Conservation (phyloP, 2,888 invertebrate species). For the Morpho deidamia region DNA sequence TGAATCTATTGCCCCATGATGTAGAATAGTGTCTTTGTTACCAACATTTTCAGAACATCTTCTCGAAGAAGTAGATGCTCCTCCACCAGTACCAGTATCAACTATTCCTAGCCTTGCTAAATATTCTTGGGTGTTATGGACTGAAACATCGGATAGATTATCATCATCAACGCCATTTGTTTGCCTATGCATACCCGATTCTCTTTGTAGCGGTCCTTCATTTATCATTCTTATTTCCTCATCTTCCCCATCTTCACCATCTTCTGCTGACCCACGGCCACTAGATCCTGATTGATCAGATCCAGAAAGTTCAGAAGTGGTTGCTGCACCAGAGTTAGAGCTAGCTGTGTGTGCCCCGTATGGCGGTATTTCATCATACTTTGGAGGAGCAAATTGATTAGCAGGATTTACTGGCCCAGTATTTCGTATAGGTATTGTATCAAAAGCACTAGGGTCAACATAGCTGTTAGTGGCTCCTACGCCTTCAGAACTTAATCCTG, state of each 20-base stretch:
- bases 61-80: conserved; percentile 82
- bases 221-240: conserved; percentile 99
- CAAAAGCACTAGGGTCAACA: conserved; percentile 92
- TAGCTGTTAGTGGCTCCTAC: conserved; percentile 90
- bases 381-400: conserved; percentile 91
- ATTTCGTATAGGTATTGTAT: conserved; percentile 91
- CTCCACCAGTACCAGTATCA: conserved; percentile 84
- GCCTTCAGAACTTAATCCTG: conserved; percentile 85
- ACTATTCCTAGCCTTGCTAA: conserved; percentile 96
- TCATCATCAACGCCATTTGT: conserved; percentile 80
- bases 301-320: conserved; percentile 94
- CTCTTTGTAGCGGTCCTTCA: conserved; percentile 90
- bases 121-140: conserved; percentile 97
- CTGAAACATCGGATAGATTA: conserved; percentile 92
- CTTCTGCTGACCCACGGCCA: conserved; percentile 97
- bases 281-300: conserved; percentile 97
- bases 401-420: conserved; percentile 73
- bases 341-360: conserved; percentile 88
- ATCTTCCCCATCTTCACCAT: conserved; percentile 94
- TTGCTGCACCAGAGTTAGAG: conserved; percentile 87
- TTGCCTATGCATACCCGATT: conserved; percentile 81
- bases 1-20: conserved; percentile 87
- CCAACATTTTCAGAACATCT: conserved; percentile 84
- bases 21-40: conserved; percentile 80
- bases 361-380: conserved; percentile 94